Percentiles rank a stretch among this genome's conserved stretches.
Evolutionary conservation across 2,888 invertebrate species (phyloP).

Genomic region (Alviniconcha strummeri): DNA sequence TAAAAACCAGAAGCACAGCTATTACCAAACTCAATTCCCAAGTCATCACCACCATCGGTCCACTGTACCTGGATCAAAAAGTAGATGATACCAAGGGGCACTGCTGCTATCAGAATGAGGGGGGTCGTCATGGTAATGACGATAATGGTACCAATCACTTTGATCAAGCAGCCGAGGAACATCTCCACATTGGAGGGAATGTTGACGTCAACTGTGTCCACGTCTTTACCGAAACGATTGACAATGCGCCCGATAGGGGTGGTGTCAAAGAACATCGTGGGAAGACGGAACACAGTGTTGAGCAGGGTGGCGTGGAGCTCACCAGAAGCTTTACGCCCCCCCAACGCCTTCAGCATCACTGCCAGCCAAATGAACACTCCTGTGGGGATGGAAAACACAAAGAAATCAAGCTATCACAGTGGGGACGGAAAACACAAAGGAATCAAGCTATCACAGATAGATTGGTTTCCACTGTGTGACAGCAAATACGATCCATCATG

Average conservation of each 20-base stretch:
- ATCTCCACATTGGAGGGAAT: slow-evolving; percentile 55
- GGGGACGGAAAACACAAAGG: background rate
- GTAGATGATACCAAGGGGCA: slow-evolving; percentile 6
- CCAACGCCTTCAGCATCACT: slow-evolving; percentile 37
- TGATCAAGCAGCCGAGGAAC: slow-evolving; percentile 39
- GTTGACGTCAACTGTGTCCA: slow-evolving; percentile 64
- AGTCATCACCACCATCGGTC: too few species aligned
- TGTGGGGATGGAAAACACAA: background rate
- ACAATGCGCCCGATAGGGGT: slow-evolving; percentile 68
- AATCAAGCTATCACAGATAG: background rate
- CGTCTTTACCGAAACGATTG: slow-evolving; percentile 69
- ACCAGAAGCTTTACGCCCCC: slow-evolving; percentile 46
- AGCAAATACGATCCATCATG: background rate
- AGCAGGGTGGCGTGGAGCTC: slow-evolving; percentile 58
- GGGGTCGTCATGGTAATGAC: slow-evolving; percentile 56
- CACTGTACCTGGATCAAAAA: slow-evolving; percentile 22
- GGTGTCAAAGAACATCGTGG: slow-evolving; percentile 69
- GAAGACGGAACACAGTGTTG: slow-evolving; percentile 56
- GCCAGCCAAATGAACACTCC: slow-evolving; percentile 34
- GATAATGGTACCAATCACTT: slow-evolving; percentile 47
- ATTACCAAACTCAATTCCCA: too few species aligned
- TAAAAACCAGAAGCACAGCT: too few species aligned
- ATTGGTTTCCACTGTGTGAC: background rate
- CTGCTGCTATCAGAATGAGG: slow-evolving; percentile 30
- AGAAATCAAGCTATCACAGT: background rate